Conservation (phyloP, 2,113 vertebrate genomes). For the Aphyosemion australe region DNA sequence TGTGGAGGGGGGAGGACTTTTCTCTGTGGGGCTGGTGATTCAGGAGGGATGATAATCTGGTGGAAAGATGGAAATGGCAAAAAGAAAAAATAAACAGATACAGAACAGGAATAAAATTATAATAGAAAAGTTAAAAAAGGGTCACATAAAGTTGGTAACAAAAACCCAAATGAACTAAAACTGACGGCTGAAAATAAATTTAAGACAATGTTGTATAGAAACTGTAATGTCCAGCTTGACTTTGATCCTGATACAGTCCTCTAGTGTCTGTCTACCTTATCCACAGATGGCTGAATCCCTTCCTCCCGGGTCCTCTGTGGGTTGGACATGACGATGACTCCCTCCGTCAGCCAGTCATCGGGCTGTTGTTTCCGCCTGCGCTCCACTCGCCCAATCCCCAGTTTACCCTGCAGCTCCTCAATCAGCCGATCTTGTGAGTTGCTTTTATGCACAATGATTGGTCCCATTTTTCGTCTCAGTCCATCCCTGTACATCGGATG, state of each 20-base stretch:
- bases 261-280: conserved; percentile 78
- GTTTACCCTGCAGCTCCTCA: conserved; percentile 91
- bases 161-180: not conserved
- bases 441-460: conserved; percentile 89
- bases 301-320: conserved; percentile 82
- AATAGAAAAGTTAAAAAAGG: conserved; percentile 25
- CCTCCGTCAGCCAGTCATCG: conserved; percentile 91
- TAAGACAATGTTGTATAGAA: not conserved
- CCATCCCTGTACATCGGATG: conserved; percentile 95
- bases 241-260: not conserved
- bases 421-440: conserved; percentile 89
- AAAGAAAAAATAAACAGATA: conserved; percentile 50
- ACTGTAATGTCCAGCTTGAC: conserved; percentile 9
- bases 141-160: not conserved
- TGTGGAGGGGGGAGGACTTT: conserved; percentile 81
- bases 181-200: not conserved
- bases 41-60: conserved; percentile 89
- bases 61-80: conserved; percentile 49
- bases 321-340: conserved; percentile 88
- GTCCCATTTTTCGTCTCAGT: conserved; percentile 87
- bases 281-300: conserved; percentile 83
- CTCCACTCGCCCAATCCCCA: conserved; percentile 86
- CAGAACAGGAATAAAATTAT: conserved; percentile 16
- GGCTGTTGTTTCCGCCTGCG: conserved; percentile 73
- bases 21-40: conserved; percentile 83